These are phyloP conservation scores for Caloenas nicobarica DNA, from an alignment of 2,113 vertebrate genomes.

Conservation along the genomic window DNA sequence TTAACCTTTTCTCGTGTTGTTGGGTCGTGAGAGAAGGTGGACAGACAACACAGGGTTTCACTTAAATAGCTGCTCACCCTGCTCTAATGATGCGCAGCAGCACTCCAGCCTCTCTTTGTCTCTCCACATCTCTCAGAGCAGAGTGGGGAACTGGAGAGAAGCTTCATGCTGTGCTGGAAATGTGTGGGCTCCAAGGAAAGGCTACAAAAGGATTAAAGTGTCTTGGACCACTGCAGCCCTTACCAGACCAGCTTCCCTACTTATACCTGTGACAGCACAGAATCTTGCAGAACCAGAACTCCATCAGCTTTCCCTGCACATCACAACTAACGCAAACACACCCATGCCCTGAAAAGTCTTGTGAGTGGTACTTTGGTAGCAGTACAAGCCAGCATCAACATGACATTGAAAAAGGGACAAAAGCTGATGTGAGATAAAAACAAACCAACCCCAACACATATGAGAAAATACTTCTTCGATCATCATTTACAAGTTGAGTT, in stretches of 20 bases:
- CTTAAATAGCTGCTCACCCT: background rate
- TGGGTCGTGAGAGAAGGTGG: background rate
- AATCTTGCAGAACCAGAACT: background rate
- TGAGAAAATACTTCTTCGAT: background rate
- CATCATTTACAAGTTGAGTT: background rate
- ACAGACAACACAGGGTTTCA: background rate
- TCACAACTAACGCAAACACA: background rate
- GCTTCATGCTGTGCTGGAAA: background rate
- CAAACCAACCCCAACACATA: background rate
- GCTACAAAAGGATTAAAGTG: background rate
- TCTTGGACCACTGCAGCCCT: background rate
- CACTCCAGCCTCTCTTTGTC: background rate
- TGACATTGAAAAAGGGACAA: background rate
- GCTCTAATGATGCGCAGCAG: rapidly evolving
- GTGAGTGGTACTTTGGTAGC: background rate
- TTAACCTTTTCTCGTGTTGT: background rate
- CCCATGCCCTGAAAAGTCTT: background rate
- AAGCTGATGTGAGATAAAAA: background rate
- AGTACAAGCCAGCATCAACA: rapidly evolving
- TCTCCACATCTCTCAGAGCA: background rate
- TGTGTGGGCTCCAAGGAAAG: background rate
- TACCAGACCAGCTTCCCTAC: background rate
- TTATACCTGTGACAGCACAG: background rate
- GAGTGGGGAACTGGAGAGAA: background rate
- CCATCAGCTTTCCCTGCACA: background rate